Evolutionary conservation across 1,140 invertebrate species (phyloP).

Genomic region (Leguminivora glycinivorella): DNA sequence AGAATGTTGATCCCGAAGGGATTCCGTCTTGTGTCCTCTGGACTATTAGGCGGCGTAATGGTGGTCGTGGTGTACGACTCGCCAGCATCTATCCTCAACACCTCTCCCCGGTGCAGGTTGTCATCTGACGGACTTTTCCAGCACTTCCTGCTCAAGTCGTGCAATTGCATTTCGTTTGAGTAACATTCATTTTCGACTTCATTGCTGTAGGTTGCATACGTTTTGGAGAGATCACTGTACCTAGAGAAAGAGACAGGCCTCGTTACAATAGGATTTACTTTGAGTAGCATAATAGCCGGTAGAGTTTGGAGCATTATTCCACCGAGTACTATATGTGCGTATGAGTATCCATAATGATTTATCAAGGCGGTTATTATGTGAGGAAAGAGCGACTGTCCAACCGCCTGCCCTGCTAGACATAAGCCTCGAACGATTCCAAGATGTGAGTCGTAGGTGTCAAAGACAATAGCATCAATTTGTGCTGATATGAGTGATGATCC

Average conservation of each 20-base stretch:
- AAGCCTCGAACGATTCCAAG: slow-evolving; percentile 58
- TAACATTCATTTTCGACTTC: slow-evolving; percentile 54
- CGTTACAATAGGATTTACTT: slow-evolving; percentile 51
- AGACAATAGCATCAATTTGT: slow-evolving; percentile 71
- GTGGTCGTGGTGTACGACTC: slow-evolving; percentile 50
- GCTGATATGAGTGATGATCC: slow-evolving; percentile 71
- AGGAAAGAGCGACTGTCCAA: slow-evolving; percentile 69
- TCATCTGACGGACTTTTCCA: slow-evolving; percentile 76
- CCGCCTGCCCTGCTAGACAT: slow-evolving; percentile 65
- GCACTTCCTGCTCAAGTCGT: slow-evolving; percentile 68
- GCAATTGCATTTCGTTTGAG: slow-evolving; percentile 65
- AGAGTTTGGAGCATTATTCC: slow-evolving; percentile 69
- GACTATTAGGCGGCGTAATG: slow-evolving; percentile 71
- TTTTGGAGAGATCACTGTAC: slow-evolving; percentile 65
- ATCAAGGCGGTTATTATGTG: slow-evolving; percentile 66
- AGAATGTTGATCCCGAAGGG: slow-evolving; percentile 74
- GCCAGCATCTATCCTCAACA: slow-evolving; percentile 38
- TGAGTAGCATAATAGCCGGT: slow-evolving; percentile 63
- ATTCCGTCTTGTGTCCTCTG: slow-evolving; percentile 67
- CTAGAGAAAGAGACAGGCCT: slow-evolving; percentile 57
- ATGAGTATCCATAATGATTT: slow-evolving; percentile 62
- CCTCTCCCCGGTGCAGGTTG: slow-evolving; percentile 51
- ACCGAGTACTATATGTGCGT: slow-evolving; percentile 60
- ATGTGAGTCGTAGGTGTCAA: slow-evolving; percentile 69
- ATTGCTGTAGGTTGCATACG: slow-evolving; percentile 64